phyloP scores from a whole-genome alignment of 2,888 invertebrate species.

The Drosophila paracracens region DNA sequence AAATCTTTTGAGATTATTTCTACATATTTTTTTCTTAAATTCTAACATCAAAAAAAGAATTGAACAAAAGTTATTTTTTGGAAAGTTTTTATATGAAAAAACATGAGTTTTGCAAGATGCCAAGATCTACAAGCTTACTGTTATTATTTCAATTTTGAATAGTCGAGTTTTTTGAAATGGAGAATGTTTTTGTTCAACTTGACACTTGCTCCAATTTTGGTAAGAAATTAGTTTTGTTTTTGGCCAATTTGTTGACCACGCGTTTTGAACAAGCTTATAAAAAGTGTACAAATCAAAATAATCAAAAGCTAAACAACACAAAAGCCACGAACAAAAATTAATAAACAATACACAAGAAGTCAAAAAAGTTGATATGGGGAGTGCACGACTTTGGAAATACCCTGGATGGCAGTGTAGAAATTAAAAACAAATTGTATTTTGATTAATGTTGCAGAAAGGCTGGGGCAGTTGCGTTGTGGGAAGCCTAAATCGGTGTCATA shows the following conservation, averaged over 20 bases:
- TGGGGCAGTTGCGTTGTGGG: neutral
- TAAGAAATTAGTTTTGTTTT: slow-evolving; percentile 37
- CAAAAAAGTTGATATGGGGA: neutral
- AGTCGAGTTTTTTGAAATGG: slow-evolving; percentile 9
- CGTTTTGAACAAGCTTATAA: slow-evolving; percentile 21
- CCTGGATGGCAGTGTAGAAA: neutral
- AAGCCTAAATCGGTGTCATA: neutral
- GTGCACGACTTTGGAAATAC: neutral
- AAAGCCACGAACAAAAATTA: slow-evolving; percentile 14
- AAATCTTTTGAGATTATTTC: neutral
- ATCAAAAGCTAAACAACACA: slow-evolving; percentile 39
- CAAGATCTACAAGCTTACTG: neutral
- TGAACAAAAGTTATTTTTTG: neutral
- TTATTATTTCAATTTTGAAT: neutral
- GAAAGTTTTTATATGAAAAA: neutral
- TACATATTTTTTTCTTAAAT: too few species aligned
- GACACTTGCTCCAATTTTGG: slow-evolving; percentile 58
- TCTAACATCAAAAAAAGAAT: neutral
- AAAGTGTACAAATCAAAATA: slow-evolving; percentile 45
- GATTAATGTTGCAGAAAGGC: neutral
- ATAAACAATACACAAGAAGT: slow-evolving; percentile 21
- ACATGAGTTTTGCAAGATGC: neutral
- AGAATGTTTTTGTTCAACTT: slow-evolving; percentile 44
- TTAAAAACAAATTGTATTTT: neutral
- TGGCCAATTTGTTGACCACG: slow-evolving; percentile 51